A percentile compares a stretch with the other conserved stretches of the same genome.
Conservation (phyloP, 2,888 invertebrate genomes). For the Slavum lentiscoides region DNA sequence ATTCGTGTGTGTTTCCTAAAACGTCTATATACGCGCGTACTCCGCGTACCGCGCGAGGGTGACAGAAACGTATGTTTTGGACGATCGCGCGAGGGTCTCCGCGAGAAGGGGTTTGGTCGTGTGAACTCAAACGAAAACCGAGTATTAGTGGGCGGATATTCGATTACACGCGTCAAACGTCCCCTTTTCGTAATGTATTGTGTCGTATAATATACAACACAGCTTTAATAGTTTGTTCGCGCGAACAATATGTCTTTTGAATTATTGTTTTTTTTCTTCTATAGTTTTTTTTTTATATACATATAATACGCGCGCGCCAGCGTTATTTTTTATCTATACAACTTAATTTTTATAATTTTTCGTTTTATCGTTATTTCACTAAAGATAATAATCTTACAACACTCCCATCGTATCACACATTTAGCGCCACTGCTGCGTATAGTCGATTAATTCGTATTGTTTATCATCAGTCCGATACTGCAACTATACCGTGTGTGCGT, state of each 20-base stretch:
- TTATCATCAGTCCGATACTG: too few species aligned
- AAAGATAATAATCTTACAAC: too few species aligned
- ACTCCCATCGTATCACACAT: too few species aligned
- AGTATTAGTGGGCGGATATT: constrained; percentile 53
- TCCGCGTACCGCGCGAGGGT: neutral
- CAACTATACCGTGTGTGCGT: too few species aligned
- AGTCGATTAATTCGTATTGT: too few species aligned
- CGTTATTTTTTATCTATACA: neutral
- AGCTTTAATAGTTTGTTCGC: constrained; percentile 23
- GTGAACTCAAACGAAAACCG: constrained; percentile 53
- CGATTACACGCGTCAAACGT: constrained; percentile 51
- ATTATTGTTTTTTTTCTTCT: constrained; percentile 3
- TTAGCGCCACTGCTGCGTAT: too few species aligned
- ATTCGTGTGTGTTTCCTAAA: neutral
- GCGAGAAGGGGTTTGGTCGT: constrained; percentile 44
- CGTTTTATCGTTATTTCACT: neutral
- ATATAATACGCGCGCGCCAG: neutral
- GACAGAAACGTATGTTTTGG: constrained; percentile 36
- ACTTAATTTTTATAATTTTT: neutral
- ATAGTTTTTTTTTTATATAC: neutral
- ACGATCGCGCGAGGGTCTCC: constrained; percentile 15
- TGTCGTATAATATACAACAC: too few species aligned
- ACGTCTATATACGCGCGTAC: neutral
- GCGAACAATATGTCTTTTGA: constrained; percentile 31
- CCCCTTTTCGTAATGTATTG: constrained; percentile 5